Conservation (phyloP, 1,140 invertebrate species). For the Scaptomyza hsui region DNA sequence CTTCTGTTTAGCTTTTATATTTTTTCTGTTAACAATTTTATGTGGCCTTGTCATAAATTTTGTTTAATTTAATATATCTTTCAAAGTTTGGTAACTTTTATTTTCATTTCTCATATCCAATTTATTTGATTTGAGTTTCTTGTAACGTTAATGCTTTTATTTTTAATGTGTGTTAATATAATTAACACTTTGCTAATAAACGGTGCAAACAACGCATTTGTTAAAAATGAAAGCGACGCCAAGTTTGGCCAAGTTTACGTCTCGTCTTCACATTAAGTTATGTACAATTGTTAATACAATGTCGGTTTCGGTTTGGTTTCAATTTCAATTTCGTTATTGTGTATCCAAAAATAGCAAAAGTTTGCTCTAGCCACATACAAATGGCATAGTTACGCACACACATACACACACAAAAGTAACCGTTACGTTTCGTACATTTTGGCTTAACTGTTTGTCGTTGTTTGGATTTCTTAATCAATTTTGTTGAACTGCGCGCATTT, state of each 20-base stretch:
- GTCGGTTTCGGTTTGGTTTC: slow-evolving; percentile 18
- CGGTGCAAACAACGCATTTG: slow-evolving; percentile 54
- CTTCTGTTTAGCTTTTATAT: slow-evolving; percentile 30
- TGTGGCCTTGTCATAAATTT: slow-evolving; percentile 59
- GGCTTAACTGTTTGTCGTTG: slow-evolving; percentile 17
- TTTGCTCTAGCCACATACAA: slow-evolving; percentile 51
- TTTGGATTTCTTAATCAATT: slow-evolving; percentile 12
- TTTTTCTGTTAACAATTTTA: slow-evolving; percentile 25
- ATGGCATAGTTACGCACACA: slow-evolving; percentile 58
- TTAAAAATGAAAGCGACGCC: slow-evolving; percentile 69
- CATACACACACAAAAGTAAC: slow-evolving; percentile 4
- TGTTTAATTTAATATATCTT: slow-evolving; percentile 29
- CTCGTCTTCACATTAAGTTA: too few species aligned
- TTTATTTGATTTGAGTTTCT: background rate
- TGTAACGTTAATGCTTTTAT: background rate
- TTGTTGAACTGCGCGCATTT: slow-evolving; percentile 24
- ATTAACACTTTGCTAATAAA: slow-evolving; percentile 69
- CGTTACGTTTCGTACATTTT: slow-evolving; percentile 21
- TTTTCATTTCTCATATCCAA: slow-evolving; percentile 1
- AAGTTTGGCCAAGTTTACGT: slow-evolving; percentile 12
- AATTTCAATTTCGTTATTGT: slow-evolving; percentile 7
- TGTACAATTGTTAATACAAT: slow-evolving; percentile 53
- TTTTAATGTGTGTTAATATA: slow-evolving; percentile 30
- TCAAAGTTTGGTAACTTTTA: slow-evolving; percentile 22
- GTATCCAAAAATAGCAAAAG: slow-evolving; percentile 13